Percentiles rank a stretch among this genome's conserved stretches.
These are phyloP conservation scores for Jordanella pulchra DNA, from an alignment of 2,797 vertebrate genomes.

Conservation along the genomic window DNA sequence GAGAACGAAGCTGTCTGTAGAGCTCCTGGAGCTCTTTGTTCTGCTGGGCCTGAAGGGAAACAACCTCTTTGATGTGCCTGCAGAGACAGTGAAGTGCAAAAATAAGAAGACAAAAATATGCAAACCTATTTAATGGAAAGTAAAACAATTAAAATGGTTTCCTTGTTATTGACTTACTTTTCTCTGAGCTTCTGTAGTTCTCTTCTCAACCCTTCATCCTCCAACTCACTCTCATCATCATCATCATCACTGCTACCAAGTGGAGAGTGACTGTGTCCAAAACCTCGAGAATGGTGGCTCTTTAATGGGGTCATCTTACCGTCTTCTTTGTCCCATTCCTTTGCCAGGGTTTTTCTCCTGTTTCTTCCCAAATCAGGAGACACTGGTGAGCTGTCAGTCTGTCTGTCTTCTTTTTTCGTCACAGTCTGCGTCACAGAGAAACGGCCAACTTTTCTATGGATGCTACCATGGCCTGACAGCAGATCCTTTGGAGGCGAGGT, in stretches of 20 bases:
- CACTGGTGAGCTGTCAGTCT: slow-evolving; percentile 80
- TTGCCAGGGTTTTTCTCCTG: slow-evolving; percentile 74
- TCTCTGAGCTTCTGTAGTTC: slow-evolving; percentile 89
- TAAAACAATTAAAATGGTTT: background rate
- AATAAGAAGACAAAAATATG: background rate
- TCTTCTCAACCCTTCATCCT: slow-evolving; percentile 87
- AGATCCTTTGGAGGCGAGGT: slow-evolving; percentile 51
- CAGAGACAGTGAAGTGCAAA: slow-evolving; percentile 14
- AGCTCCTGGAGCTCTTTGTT: slow-evolving; percentile 90
- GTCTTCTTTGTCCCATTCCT: slow-evolving; percentile 78
- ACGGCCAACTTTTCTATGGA: slow-evolving; percentile 80
- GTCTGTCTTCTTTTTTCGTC: slow-evolving; percentile 69
- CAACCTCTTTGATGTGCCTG: slow-evolving; percentile 93
- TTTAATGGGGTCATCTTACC: slow-evolving; percentile 68
- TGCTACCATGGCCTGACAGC: slow-evolving; percentile 36
- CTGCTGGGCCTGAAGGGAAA: slow-evolving; percentile 89
- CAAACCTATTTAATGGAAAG: background rate
- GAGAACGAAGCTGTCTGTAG: slow-evolving; percentile 84
- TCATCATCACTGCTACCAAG: slow-evolving; percentile 86
- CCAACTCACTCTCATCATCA: slow-evolving; percentile 87
- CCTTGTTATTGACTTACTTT: slow-evolving; percentile 80
- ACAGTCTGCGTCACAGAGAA: slow-evolving; percentile 81
- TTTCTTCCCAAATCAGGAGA: slow-evolving; percentile 73
- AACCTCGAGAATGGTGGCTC: slow-evolving; percentile 68
- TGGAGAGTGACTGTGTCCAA: slow-evolving; percentile 86